Percentiles rank a stretch among this genome's conserved stretches.
Evolutionary conservation across 92 coral and sea anemone genomes (phyloP).

Genomic region (Heliopora coerulea): DNA sequence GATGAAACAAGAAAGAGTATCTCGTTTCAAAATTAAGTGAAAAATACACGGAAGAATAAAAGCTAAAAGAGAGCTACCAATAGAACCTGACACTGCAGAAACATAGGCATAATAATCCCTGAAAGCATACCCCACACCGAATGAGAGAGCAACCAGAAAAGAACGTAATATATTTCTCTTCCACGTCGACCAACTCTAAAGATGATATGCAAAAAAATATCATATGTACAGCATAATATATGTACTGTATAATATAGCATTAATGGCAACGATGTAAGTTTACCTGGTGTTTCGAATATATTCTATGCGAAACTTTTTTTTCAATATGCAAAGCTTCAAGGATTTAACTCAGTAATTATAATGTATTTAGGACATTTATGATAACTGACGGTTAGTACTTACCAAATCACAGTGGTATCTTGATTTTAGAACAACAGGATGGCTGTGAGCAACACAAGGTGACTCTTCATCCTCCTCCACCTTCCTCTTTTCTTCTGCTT

Average conservation of each 20-base stretch:
- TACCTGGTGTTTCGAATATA: no score
- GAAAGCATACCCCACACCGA: constrained; percentile 68
- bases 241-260: no score
- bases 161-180: constrained; percentile 77
- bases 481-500: no score
- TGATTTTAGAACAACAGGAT: no score
- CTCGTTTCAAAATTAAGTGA: constrained; percentile 63
- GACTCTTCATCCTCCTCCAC: no score
- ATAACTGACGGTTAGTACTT: no score
- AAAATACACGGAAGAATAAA: constrained; percentile 83
- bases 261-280: no score
- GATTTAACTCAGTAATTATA: no score
- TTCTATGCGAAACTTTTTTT: no score
- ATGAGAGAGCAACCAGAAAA: constrained; percentile 71
- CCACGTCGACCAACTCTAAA: constrained; percentile 75
- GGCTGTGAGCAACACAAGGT: background rate
- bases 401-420: background rate
- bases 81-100: constrained; percentile 74
- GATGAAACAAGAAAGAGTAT: constrained; percentile 41
- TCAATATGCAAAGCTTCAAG: no score
- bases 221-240: no score
- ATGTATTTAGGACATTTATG: no score
- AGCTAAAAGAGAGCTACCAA: constrained; percentile 84
- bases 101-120: constrained; percentile 88
- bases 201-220: background rate